phyloP scores from a whole-genome alignment of 1,140 invertebrate genomes.

The Archegozetes longisetosus region DNA sequence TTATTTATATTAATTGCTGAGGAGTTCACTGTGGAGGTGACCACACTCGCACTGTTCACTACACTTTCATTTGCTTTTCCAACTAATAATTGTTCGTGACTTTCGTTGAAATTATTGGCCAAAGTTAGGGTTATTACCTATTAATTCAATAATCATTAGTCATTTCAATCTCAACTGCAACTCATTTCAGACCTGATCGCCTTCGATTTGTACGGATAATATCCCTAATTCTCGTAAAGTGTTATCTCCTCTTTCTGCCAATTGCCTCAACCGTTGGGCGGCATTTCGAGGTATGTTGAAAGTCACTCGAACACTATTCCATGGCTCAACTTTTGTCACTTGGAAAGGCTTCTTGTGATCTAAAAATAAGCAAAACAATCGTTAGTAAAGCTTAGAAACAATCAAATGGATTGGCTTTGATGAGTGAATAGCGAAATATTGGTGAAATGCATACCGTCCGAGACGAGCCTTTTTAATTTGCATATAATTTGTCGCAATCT shows the following conservation, averaged over 20 bases:
- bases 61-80: not conserved
- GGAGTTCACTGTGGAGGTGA: not conserved
- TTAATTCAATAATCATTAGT: slow-evolving; percentile 6
- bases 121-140: slow-evolving; percentile 68
- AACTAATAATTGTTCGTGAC: not conserved
- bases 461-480: slow-evolving; percentile 47
- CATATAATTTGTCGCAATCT: slow-evolving; percentile 48
- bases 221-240: slow-evolving; percentile 77
- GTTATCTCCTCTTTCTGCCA: slow-evolving; percentile 72
- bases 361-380: too few species aligned
- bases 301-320: slow-evolving; percentile 92
- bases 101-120: slow-evolving; percentile 29
- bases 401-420: slow-evolving; percentile 10
- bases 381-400: slow-evolving; percentile 8
- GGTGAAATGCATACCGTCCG: slow-evolving; percentile 37
- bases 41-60: not conserved
- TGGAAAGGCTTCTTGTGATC: slow-evolving; percentile 36
- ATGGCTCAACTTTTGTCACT: slow-evolving; percentile 82
- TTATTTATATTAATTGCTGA: not conserved
- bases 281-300: slow-evolving; percentile 89
- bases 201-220: slow-evolving; percentile 85
- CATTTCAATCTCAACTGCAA: not conserved
- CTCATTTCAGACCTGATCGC: slow-evolving; percentile 54
- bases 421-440: not conserved
- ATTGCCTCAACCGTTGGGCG: slow-evolving; percentile 64